phyloP scores from a whole-genome alignment of 2,888 invertebrate genomes.

The Dermolepida albohirtum region DNA sequence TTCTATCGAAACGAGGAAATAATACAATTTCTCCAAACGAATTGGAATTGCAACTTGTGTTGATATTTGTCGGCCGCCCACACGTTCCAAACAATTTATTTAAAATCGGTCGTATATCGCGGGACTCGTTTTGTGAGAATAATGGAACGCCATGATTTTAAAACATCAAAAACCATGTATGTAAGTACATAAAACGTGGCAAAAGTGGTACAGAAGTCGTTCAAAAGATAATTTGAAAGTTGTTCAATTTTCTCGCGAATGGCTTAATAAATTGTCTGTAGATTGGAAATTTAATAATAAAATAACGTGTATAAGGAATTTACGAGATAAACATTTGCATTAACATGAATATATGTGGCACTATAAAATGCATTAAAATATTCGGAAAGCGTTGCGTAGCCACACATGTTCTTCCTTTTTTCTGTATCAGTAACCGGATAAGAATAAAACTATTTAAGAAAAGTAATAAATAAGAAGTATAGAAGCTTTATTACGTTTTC shows the following conservation, averaged over 20 bases:
- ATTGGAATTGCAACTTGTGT: constrained; percentile 14
- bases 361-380: not conserved
- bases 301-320: constrained; percentile 1
- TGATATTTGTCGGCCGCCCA: constrained; percentile 8
- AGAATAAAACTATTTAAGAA: too few species aligned
- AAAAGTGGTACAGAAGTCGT: constrained; percentile 27
- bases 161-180: not conserved
- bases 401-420: too few species aligned
- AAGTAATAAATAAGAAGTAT: too few species aligned
- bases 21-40: constrained; percentile 9
- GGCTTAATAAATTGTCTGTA: constrained; percentile 9
- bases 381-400: not conserved
- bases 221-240: constrained; percentile 24
- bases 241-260: constrained; percentile 26
- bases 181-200: constrained; percentile 9
- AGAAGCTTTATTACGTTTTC: too few species aligned
- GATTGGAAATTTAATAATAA: constrained; percentile 22
- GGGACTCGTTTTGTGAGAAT: constrained; percentile 14
- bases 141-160: constrained; percentile 25
- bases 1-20: constrained; percentile 5
- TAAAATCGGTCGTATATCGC: constrained; percentile 12
- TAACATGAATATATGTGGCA: too few species aligned
- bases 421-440: too few species aligned
- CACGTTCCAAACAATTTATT: not conserved
- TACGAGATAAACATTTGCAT: not conserved